Percentiles rank a stretch among this genome's conserved stretches.
These are phyloP conservation scores for Trachythela sp. DNA, from an alignment of 64 coral and sea anemone species.

Conservation along the genomic window DNA sequence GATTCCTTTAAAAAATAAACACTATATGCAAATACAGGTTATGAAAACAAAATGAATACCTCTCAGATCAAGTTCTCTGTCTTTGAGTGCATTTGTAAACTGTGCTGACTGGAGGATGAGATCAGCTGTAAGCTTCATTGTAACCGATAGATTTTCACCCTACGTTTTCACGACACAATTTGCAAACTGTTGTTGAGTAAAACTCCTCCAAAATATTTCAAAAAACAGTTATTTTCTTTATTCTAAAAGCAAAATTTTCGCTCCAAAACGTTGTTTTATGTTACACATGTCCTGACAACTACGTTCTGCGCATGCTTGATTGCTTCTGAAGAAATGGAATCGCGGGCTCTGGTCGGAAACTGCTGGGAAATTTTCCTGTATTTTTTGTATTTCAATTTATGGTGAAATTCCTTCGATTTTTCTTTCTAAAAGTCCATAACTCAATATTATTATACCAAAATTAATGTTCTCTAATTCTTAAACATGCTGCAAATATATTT, in stretches of 20 bases:
- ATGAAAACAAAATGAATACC: slow-evolving; percentile 55
- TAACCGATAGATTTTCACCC: background rate
- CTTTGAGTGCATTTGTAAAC: slow-evolving; percentile 94
- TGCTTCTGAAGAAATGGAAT: background rate
- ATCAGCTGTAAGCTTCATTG: slow-evolving; percentile 67
- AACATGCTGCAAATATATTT: too few relatives aligned
- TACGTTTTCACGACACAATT: background rate
- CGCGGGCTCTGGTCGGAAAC: background rate
- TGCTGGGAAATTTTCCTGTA: background rate
- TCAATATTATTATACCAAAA: too few relatives aligned
- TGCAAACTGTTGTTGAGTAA: background rate
- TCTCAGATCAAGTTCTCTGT: slow-evolving; percentile 88
- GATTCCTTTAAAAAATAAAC: too few relatives aligned
- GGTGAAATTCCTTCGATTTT: too few relatives aligned
- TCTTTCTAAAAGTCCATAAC: too few relatives aligned
- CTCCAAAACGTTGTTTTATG: background rate
- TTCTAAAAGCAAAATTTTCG: background rate
- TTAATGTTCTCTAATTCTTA: too few relatives aligned
- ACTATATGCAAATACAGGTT: too few relatives aligned
- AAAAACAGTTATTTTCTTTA: background rate
- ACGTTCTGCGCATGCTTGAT: background rate
- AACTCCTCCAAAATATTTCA: background rate
- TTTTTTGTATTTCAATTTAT: too few relatives aligned
- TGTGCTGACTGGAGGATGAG: slow-evolving; percentile 91
- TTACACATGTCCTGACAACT: background rate